Conservation (phyloP, 2,888 invertebrate species). For the Lepeophtheirus nordmannii region DNA sequence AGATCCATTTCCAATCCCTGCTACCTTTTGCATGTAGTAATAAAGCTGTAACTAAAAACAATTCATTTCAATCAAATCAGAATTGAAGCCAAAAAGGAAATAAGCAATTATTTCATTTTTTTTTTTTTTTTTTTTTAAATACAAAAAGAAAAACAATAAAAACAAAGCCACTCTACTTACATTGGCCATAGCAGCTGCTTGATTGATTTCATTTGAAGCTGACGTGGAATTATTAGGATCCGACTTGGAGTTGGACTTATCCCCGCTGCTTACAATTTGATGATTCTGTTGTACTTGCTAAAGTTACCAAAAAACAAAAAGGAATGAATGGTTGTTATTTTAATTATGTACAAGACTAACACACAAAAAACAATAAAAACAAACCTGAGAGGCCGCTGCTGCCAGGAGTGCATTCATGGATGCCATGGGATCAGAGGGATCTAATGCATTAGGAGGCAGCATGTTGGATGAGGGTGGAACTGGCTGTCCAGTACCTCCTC, state of each 20-base stretch:
- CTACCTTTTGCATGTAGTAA: constrained; percentile 24
- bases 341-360: no score
- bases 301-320: no score
- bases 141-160: not conserved
- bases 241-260: not conserved
- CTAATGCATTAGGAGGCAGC: constrained; percentile 8
- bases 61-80: not conserved
- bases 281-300: no score
- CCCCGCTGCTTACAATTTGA: no score
- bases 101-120: not conserved
- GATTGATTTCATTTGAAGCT: not conserved
- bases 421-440: constrained; percentile 18
- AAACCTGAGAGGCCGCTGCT: constrained; percentile 13
- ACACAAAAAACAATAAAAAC: not conserved
- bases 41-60: constrained; percentile 21
- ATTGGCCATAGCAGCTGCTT: constrained; percentile 17
- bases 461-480: no score
- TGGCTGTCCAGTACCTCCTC: no score
- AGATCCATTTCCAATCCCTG: constrained; percentile 17
- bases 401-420: constrained; percentile 20
- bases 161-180: constrained; percentile 1
- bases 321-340: no score
- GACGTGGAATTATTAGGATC: constrained; percentile 5
- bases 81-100: not conserved
- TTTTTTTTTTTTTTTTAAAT: not conserved